Evolutionary conservation across 2,797 vertebrate species (phyloP), one percentile per base, ranked within the genome.

Genomic region (Pangasius krempfi): DNA sequence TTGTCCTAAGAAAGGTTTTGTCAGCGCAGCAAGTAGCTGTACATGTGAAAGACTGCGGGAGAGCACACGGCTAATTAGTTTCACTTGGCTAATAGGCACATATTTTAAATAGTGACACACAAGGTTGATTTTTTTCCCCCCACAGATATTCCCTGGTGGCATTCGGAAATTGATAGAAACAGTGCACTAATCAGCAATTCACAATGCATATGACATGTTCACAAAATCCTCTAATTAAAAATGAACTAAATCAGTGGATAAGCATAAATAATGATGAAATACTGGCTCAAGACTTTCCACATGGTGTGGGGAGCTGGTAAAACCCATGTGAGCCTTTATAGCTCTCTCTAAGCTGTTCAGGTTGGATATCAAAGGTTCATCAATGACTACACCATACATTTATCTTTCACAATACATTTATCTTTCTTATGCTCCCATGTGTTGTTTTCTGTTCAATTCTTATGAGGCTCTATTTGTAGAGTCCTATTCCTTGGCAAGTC

Each of bases 31-130:
- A 84, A 86, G 75, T 73, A 54, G 64, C n/a, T 86, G 7, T 73
- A 54, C 73, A 80, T 66, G 73, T 64, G 18, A 50, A 58, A 8
- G 16, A 84, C 73, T 84, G 73, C 56, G 52, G 62, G 16, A 86
- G 50, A 87, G 80, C 52, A 54, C 58, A 62, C 5, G 22, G 25
- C 87, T 89, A 89, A 89, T 88, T 89, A 81, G 87, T 66, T 85
- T 85, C 27, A 22, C 79, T 88, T 78, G 70, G 72, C 78, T 89
- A 83, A 86, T 76, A 89, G 44, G 70, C 60, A 78, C 68, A 83
- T 54, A 82, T 83, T 86, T 72, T 81, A 79, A 81, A 66, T 50
- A 56, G 47, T 68, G 70, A 85, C 60, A 68, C 60, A 60, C 40
- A 80, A 64, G 79, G 20, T 75, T 70, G 52, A 37, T 78, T 58